These are phyloP conservation scores for Drosophila ezoana DNA, from an alignment of 2,888 invertebrate species.

Conservation along the genomic window DNA sequence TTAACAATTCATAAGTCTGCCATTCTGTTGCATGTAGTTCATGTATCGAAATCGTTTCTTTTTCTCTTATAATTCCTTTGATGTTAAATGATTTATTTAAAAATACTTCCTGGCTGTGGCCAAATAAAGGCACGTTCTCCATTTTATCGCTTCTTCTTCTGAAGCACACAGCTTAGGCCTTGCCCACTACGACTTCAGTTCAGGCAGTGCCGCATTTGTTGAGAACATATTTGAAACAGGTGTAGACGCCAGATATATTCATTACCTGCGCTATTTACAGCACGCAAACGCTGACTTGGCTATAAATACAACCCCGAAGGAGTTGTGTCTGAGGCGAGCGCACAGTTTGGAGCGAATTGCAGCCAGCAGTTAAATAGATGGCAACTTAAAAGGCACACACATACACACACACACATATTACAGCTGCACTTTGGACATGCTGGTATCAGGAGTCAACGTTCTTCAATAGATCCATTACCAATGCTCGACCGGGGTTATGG, in stretches of 20 bases:
- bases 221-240: slow-evolving; percentile 74
- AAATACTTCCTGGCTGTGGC: too few relatives aligned
- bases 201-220: slow-evolving; percentile 24
- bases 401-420: slow-evolving; percentile 7
- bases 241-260: slow-evolving; percentile 67
- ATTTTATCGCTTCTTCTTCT: background rate
- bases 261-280: slow-evolving; percentile 48
- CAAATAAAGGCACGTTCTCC: background rate
- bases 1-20: too few relatives aligned
- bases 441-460: slow-evolving; percentile 44
- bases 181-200: slow-evolving; percentile 15
- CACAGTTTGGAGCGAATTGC: slow-evolving; percentile 22
- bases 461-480: slow-evolving; percentile 54
- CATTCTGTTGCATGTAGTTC: too few relatives aligned
- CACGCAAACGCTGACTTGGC: slow-evolving; percentile 28
- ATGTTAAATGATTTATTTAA: too few relatives aligned
- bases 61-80: too few relatives aligned
- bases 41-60: too few relatives aligned
- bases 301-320: slow-evolving; percentile 47
- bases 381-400: slow-evolving; percentile 27
- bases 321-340: slow-evolving; percentile 11
- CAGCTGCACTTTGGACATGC: slow-evolving; percentile 15
- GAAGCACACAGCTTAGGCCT: slow-evolving; percentile 1
- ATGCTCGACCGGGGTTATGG: slow-evolving; percentile 45
- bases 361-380: slow-evolving; percentile 44